These are phyloP conservation scores for Ifrita kowaldi DNA, from an alignment of 2,113 vertebrate species.

Conservation along the genomic window DNA sequence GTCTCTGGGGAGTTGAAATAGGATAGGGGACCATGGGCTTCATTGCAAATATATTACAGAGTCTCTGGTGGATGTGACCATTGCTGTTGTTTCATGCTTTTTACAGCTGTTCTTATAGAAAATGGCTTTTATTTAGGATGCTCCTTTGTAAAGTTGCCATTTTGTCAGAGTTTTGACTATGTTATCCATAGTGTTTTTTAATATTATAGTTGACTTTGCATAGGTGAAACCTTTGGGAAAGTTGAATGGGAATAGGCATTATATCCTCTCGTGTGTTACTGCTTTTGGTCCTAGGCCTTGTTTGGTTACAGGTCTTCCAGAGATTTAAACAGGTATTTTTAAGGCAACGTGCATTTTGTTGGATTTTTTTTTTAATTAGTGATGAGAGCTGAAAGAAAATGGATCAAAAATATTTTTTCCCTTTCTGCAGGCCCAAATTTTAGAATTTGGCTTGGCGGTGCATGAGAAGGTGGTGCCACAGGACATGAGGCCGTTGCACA, in stretches of 20 bases:
- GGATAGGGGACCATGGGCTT: not conserved
- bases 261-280: not conserved
- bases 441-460: conserved; percentile 92
- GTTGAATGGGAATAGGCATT: not conserved
- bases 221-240: not conserved
- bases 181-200: not conserved
- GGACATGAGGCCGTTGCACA: conserved; percentile 96
- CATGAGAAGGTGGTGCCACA: conserved; percentile 97
- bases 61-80: not conserved
- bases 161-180: not conserved
- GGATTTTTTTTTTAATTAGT: not conserved
- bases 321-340: not conserved
- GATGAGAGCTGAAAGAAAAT: not conserved
- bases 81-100: not conserved
- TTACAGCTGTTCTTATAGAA: not conserved
- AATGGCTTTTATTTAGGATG: not conserved
- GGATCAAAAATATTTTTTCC: not conserved
- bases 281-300: not conserved
- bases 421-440: conserved; percentile 86
- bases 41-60: not conserved
- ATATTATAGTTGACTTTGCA: not conserved
- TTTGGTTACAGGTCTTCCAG: not conserved
- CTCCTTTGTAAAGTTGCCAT: not conserved
- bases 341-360: not conserved
- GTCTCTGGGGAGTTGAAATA: not conserved